A percentile compares a stretch with the other conserved stretches of the same genome.
Conservation (phyloP, 2,888 invertebrate genomes). For the Xylota segnis region DNA sequence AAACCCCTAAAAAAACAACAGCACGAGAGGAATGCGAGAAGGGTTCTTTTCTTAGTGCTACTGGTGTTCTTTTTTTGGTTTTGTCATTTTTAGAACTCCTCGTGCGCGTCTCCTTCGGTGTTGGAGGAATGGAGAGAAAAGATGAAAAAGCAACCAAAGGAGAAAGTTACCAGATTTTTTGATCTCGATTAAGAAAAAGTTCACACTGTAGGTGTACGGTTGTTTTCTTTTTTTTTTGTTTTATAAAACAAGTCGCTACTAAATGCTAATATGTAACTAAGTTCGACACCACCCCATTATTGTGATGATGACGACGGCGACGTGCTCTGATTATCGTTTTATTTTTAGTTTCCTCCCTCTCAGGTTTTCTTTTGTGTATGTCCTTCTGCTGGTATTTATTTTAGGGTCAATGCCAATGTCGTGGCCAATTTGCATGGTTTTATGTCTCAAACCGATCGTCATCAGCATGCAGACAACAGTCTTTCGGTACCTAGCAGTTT, state of each 20-base stretch:
- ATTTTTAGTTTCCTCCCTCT: not conserved
- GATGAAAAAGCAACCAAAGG: slow-evolving; percentile 2
- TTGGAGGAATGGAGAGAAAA: too few relatives aligned
- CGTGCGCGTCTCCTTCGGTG: not conserved
- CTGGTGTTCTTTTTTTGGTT: not conserved
- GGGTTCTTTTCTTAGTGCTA: not conserved
- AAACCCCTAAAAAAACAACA: not conserved
- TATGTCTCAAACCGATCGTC: not conserved
- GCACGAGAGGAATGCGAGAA: not conserved
- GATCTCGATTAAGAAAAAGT: slow-evolving; percentile 31
- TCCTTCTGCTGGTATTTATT: slow-evolving; percentile 7
- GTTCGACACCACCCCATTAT: not conserved
- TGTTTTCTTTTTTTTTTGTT: not conserved
- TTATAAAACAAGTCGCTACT: not conserved
- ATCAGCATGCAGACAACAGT: not conserved
- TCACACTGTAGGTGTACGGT: not conserved
- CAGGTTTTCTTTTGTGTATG: not conserved
- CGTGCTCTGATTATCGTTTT: slow-evolving; percentile 18
- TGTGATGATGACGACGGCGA: not conserved
- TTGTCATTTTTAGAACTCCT: not conserved
- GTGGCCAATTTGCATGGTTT: slow-evolving; percentile 34
- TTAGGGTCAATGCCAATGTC: slow-evolving; percentile 52
- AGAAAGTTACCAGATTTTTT: slow-evolving; percentile 30
- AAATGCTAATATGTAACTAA: not conserved
- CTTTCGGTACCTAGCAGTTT: not conserved